Evolutionary conservation across 2,113 vertebrate genomes (phyloP), one percentile per base, ranked within the genome.

Genomic region (Barnardius zonarius): DNA sequence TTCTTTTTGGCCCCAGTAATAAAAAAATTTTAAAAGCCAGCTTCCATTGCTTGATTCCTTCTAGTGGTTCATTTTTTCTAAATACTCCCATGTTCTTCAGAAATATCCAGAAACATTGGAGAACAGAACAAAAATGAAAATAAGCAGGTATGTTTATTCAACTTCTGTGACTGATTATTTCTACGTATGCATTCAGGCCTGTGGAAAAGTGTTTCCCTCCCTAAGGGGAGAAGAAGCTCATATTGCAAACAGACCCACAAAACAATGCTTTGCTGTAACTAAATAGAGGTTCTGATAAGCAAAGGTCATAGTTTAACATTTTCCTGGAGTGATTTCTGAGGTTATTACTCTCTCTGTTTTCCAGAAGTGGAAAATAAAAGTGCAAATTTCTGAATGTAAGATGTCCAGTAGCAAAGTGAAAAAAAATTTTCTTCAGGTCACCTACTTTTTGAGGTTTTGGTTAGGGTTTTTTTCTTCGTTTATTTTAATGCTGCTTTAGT

Each of bases 131-230:
- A 77, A 91, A 85, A 55, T 67, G 9, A 27, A 83, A 83, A 54
- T 73, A 46, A 68, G 23, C 20, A 17, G 62, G 19, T 61, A 10
- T 5, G 22, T 66, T 92, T 95, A 37, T 73, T 82, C 24, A 69
- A 25, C 54, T 75, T 83, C 13, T 61, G 17, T 70, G 48, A 51
- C 27, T 78, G 30, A 62, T 27, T 74, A 55, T 95, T 96, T 97
- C 77, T 97, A 64, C 73, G 7, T 74, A 48, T 48, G 55, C 41
- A 19, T 92, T 93, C 7, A 3, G 55, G 17, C 41, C 31, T 73
- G 25, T 95, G 73, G 39, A 91, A 91, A 49, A 76, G 33, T 72
- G 17, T 68, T 91, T 15, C 48, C 10, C 31, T 76, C 66, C 19
- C 24, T 90, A 25, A 62, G 61, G 72, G 49, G 15, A 67, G 24